Base-by-base conservation (phyloP, 1,140 invertebrate species). In the Drosophila mauritiana region DNA sequence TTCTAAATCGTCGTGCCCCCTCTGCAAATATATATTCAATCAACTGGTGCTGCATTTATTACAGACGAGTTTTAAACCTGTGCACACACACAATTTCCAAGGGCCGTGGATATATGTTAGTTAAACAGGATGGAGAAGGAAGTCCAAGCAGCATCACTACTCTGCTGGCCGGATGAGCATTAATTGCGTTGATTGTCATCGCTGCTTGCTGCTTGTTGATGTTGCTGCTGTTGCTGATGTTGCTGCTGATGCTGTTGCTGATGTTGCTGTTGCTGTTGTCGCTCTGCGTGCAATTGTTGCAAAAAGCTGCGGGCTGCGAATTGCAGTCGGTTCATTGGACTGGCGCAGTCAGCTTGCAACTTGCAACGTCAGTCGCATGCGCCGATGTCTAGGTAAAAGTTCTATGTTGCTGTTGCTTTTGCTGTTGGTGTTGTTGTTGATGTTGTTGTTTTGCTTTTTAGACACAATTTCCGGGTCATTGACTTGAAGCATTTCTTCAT, bases 381-480 rank as follows among this genome's bases (percentile, higher is more conserved):
- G 80, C 81, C 68, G 77, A 64, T 77, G 81, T 78, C 79, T 85
- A 85, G 82, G 82, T 85, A 85, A 88, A 85, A 85, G 74, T 85
- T 85, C 80, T 72, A 88, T 75, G 80, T 65, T 78, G 64, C 76
- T 70, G 79, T 42, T 70, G 63, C 43, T 57, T 68, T 68, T 84
- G 67, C 69, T 84, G 70, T 49, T 56, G 62, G 20, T 73, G 65
- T 73, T 90, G 86, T 69, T 84, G 70, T 46, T 67, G 43, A 49
- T 56, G 62, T 34, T 73, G 65, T 78, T 91, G 86, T 77, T 82
- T 75, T 86, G 78, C 62, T 78, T 91, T 90, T 91, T 89, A 91
- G 88, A 91, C 88, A 91, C 88, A 91, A 81, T 91, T 91, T 91
- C 88, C 88, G 88, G 88, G 88, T 91, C 88, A 91, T 91, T 91